These are phyloP conservation scores for Drosophila micromelanica DNA, from an alignment of 1,140 invertebrate species.

Conservation along the genomic window DNA sequence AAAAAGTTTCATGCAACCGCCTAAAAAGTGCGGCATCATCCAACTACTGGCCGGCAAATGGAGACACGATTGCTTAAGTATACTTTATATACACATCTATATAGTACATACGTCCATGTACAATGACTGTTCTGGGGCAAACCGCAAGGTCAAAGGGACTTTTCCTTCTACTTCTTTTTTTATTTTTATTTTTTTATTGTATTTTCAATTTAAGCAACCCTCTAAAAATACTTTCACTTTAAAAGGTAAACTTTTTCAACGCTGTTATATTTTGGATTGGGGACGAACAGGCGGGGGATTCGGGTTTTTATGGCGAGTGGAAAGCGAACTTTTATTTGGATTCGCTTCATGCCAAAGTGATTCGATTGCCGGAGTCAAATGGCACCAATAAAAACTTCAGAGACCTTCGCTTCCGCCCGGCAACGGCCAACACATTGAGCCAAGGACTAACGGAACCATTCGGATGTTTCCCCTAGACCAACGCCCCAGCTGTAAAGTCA, in stretches of 20 bases:
- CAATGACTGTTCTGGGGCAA: slow-evolving; percentile 9
- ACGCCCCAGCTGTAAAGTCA: slow-evolving; percentile 31
- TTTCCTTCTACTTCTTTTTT: slow-evolving; percentile 29
- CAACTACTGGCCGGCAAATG: slow-evolving; percentile 10
- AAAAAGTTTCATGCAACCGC: slow-evolving; percentile 51
- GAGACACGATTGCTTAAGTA: slow-evolving; percentile 4
- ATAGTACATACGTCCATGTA: slow-evolving; percentile 4
- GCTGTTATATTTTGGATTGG: not conserved
- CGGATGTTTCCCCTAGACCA: slow-evolving; percentile 16
- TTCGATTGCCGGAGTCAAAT: slow-evolving; percentile 59
- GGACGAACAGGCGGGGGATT: not conserved
- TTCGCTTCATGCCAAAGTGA: slow-evolving; percentile 34
- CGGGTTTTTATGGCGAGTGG: slow-evolving; percentile 41
- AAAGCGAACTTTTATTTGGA: slow-evolving; percentile 46
- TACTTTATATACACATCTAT: not conserved
- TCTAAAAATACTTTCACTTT: slow-evolving; percentile 48
- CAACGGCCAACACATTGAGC: slow-evolving; percentile 25
- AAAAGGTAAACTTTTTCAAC: slow-evolving; percentile 46
- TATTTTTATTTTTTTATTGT: slow-evolving; percentile 47
- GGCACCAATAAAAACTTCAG: slow-evolving; percentile 62
- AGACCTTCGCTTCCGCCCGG: slow-evolving; percentile 31
- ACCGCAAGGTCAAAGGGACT: slow-evolving; percentile 62
- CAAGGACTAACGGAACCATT: slow-evolving; percentile 24
- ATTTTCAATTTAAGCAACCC: slow-evolving; percentile 40
- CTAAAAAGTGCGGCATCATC: slow-evolving; percentile 46